Percentiles rank a stretch among this genome's conserved stretches.
Evolutionary conservation across 2,888 invertebrate species (phyloP).

Genomic region (Hartigia nigra): DNA sequence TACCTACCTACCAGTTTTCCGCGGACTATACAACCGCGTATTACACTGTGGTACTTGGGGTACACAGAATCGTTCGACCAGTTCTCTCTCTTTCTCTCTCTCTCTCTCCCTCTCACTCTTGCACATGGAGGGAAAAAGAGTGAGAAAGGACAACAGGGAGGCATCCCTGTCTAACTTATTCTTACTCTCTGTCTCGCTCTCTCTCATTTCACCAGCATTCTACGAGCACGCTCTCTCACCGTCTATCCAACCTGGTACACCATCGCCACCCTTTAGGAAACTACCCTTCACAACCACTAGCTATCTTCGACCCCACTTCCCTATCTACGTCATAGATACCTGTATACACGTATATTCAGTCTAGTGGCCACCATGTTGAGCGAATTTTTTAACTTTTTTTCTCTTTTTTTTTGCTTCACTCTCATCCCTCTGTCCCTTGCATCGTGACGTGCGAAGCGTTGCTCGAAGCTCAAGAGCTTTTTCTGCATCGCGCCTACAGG

Average conservation of each 20-base stretch:
- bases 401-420: conserved; percentile 17
- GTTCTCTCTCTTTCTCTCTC: conserved; percentile 28
- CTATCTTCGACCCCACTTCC: too few relatives aligned
- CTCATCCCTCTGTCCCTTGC: too few relatives aligned
- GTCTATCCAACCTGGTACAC: conserved; percentile 23
- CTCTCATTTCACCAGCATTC: conserved; percentile 21
- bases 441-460: conserved; percentile 2
- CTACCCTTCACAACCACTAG: too few relatives aligned
- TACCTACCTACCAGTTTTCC: conserved; percentile 5
- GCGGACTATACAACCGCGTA: conserved; percentile 5
- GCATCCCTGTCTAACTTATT: conserved; percentile 22
- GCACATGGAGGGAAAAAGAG: background rate
- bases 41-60: too few relatives aligned
- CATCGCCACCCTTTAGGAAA: background rate
- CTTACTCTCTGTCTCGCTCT: conserved; percentile 31
- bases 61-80: conserved; percentile 22
- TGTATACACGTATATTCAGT: too few relatives aligned
- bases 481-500: conserved; percentile 52
- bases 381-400: conserved; percentile 17
- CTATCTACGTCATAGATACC: too few relatives aligned
- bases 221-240: conserved; percentile 27
- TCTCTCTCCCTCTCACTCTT: conserved; percentile 21
- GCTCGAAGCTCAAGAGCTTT: conserved; percentile 44
- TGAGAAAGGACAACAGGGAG: too few relatives aligned
- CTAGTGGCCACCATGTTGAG: conserved; percentile 12